These are phyloP conservation scores for Zhuqinia jingwanae DNA, from an alignment of 2,888 invertebrate species.

Conservation along the genomic window DNA sequence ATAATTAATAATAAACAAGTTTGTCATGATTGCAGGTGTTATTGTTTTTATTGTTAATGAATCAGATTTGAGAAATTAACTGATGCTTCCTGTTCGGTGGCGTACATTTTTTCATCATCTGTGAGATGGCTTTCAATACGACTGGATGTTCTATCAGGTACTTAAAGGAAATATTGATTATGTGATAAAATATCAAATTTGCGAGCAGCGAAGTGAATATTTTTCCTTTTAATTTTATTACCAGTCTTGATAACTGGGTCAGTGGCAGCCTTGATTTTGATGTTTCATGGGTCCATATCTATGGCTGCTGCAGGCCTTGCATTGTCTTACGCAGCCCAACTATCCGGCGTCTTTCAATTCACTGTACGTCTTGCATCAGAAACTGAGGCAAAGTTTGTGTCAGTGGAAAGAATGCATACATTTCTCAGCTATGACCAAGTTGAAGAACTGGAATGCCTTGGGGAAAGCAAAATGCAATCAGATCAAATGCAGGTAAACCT, in stretches of 20 bases:
- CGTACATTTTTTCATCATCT: constrained; percentile 82
- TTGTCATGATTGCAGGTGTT: neutral
- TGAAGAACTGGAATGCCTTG: constrained; percentile 59
- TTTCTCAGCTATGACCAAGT: constrained; percentile 77
- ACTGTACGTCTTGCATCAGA: constrained; percentile 82
- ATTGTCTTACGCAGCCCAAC: constrained; percentile 84
- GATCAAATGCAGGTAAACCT: neutral
- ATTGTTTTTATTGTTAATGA: neutral
- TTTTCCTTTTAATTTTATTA: too few relatives aligned
- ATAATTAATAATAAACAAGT: neutral
- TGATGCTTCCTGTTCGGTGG: constrained; percentile 76
- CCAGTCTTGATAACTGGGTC: constrained; percentile 73
- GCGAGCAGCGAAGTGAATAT: too few relatives aligned
- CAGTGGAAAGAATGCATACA: constrained; percentile 82
- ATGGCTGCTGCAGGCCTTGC: constrained; percentile 82
- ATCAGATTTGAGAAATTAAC: constrained; percentile 74
- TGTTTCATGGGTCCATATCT: constrained; percentile 76
- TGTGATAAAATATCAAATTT: too few relatives aligned
- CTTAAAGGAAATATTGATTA: too few relatives aligned
- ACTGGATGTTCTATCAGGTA: constrained; percentile 81
- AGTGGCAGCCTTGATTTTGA: constrained; percentile 73
- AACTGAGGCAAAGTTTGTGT: constrained; percentile 82
- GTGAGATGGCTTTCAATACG: constrained; percentile 83
- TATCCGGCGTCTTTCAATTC: constrained; percentile 84
- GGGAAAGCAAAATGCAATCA: neutral